These are phyloP conservation scores for Cuniculus paca DNA, from an alignment of 2,797 vertebrate genomes.

Conservation along the genomic window DNA sequence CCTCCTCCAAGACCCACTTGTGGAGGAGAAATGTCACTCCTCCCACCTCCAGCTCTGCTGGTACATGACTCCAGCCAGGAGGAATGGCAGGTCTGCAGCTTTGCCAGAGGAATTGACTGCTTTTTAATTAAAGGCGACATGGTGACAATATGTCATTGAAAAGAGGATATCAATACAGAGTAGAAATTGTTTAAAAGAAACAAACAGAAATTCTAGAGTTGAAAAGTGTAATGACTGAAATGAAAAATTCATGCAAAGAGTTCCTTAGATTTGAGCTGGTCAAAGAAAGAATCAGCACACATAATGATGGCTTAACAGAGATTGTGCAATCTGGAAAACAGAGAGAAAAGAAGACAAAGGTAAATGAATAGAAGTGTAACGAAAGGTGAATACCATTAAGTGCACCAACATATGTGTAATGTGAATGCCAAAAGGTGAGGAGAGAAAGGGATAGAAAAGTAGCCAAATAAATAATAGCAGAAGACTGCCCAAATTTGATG, in stretches of 20 bases:
- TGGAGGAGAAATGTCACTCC: background rate
- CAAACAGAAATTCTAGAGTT: background rate
- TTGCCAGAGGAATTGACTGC: background rate
- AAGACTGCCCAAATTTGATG: background rate
- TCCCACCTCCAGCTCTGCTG: background rate
- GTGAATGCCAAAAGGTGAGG: background rate
- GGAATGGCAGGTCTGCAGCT: background rate
- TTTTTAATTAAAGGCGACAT: background rate
- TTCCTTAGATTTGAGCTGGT: background rate
- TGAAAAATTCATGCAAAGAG: background rate
- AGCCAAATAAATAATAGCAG: background rate
- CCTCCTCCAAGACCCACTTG: background rate
- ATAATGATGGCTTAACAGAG: background rate
- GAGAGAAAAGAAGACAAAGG: background rate
- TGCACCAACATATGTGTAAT: background rate
- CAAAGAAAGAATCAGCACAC: background rate
- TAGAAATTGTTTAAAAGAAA: background rate
- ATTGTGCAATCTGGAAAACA: background rate
- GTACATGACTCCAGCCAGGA: background rate
- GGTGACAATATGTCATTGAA: background rate
- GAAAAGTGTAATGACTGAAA: background rate
- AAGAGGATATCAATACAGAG: background rate
- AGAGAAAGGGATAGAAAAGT: background rate
- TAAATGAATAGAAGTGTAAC: background rate
- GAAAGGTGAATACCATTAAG: background rate